Evolutionary conservation across 2,888 invertebrate species (phyloP), one percentile per base, ranked within the genome.

Genomic region (Anagyrus pseudococci): DNA sequence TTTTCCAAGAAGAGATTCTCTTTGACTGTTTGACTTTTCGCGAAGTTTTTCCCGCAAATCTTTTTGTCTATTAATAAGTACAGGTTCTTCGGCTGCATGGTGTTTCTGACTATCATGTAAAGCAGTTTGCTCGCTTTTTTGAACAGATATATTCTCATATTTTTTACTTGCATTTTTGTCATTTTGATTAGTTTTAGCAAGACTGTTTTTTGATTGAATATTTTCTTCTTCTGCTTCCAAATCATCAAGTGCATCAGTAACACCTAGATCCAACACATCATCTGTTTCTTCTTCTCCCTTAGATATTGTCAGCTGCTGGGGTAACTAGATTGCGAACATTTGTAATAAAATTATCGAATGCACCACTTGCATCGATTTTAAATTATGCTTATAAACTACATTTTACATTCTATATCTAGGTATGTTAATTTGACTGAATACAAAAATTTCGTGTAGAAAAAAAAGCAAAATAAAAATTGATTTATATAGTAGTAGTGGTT

Each of bases 201-300:
- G 23, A 22, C 10, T 37, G 15, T 13, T 37, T 8, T 37, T 37
- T 13, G 8, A 20, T 53, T 78, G 76, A 70, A 77, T 68, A 73
- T 77, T 80, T 69, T 80, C 80, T 71, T 80, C 79, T 68, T 80
- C 80, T 37, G 72, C 78, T 68, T 81, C 81, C 75, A 80, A 77
- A 71, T 77, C 77, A 72, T 81, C 79, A 68, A 81, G 77, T 61
- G 77, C 78, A 69, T 81, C 81, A 68, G 80, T 81, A 48, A 80
- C 81, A 71, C 80, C 81, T 73, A 81, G 75, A 72, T 81, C 81
- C 77, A 82, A 75, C 55, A 81, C 77, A 75, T 82, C 81, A 68
- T 82, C 81, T 72, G 79, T 80, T 71, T 80, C 80, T 76, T 80
- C 80, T 76, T 80, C 80, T 75, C 77, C 80, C 75, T 80, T 80